Base-by-base conservation (phyloP, 2,888 invertebrate genomes). In the Heliconius aoede region DNA sequence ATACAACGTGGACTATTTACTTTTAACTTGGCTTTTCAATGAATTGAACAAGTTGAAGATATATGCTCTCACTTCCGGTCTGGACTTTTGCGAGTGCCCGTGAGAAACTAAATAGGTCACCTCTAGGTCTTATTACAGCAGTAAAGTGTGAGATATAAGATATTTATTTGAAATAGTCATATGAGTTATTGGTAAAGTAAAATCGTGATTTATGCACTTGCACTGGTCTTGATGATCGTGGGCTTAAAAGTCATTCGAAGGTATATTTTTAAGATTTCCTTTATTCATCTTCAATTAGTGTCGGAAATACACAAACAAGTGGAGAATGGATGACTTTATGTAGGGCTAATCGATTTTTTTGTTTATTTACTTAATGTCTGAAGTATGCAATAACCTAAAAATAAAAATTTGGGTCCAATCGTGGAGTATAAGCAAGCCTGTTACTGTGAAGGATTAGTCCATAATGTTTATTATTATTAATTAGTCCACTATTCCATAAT, bases 1-100 rank as follows among this genome's bases (percentile, higher is more conserved):
- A 60, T 36, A 24, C 24, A 36, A 65, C 36, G 24, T 65, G 36
- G 65, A 40, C n/a, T 40, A 26, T 65, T 65, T 65, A 65, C 40
- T 65, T 65, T 65, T 36, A 65, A n/a, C 65, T 65, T 24, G 40
- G 65, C 65, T 65, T 65, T 65, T 65, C 65, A 65, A 65, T 65
- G 65, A 65, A 65, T 65, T 65, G 65, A 40, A 65, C 24, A 65
- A 65, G 65, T 40, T 65, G 36, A 24, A 65, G 24, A 40, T 65
- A 65, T 24, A 65, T 65, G 65, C 18, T 36, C 65, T 65, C 65
- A 65, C 65, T 65, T 65, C 65, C 65, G 65, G 36, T 24, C 24
- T 36, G 65, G 65, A 65, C 65, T 65, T 65, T 36, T 40, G 36
- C 36, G 13, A 65, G 40, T 64, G 5, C 30, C 36, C n/a, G 64